Conservation (phyloP, 2,888 invertebrate genomes). For the Tiliacea aurago region DNA sequence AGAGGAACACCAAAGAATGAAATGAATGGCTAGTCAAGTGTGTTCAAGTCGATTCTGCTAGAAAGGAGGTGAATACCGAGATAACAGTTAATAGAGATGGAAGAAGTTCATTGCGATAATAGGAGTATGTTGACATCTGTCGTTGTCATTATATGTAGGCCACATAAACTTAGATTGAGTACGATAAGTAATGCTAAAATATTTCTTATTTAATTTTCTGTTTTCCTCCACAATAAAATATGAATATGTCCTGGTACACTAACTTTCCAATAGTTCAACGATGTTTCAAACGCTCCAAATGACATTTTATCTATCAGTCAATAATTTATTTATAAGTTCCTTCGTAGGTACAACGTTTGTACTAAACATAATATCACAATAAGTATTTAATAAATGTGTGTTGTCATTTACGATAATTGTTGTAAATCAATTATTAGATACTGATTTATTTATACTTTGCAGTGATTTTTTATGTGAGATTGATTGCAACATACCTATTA, state of each 20-base stretch:
- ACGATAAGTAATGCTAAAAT: background rate
- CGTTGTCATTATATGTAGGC: background rate
- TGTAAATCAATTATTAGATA: constrained; percentile 30
- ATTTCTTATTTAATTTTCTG: too few relatives aligned
- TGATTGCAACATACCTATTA: constrained; percentile 3
- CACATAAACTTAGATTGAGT: background rate
- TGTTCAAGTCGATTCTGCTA: background rate
- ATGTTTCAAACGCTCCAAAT: constrained; percentile 16
- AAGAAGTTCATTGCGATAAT: background rate
- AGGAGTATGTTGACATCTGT: background rate
- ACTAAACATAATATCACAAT: background rate
- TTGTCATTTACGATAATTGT: constrained; percentile 29
- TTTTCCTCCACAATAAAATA: background rate
- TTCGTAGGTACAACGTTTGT: constrained; percentile 12
- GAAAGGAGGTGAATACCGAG: background rate
- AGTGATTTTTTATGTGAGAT: background rate
- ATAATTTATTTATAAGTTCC: constrained; percentile 50
- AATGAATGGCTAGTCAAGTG: too few relatives aligned
- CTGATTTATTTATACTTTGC: constrained; percentile 6
- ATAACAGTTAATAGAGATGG: background rate
- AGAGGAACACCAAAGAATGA: background rate
- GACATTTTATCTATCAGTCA: constrained; percentile 37
- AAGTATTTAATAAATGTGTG: constrained; percentile 38
- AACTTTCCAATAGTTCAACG: constrained; percentile 4
- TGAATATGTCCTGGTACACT: background rate